Evolutionary conservation across 2,113 vertebrate species (phyloP), one percentile per base, ranked within the genome.

Genomic region (Melanotaenia duboulayi): DNA sequence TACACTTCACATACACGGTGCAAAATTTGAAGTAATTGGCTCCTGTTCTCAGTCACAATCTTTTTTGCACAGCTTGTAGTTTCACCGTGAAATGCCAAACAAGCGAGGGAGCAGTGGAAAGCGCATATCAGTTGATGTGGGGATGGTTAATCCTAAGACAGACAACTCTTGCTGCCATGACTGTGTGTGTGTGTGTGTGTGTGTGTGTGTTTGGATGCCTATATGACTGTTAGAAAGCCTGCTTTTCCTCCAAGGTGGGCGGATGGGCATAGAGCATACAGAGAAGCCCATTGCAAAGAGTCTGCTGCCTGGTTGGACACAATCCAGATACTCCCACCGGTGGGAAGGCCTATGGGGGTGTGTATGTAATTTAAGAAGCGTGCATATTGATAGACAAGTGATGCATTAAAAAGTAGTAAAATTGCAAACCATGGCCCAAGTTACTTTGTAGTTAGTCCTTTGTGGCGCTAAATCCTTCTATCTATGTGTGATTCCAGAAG

Each of bases 271-370:
- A 17, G 20, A 61, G 68, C 60, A 40, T 49, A 78, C 66, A 63
- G 63, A 60, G 65, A 78, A 68, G 57, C 69, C 71, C 24, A 46
- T 51, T 74, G 78, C 28, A 28, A 75, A 51, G 72, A 74, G 71
- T 57, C 74, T 83, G 81, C 85, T 75, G 83, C 76, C 67, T 68
- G 42, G 56, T 67, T 91, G 91, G 89, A 90, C 52, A 14, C 20
- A 44, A 66, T 91, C 90, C 91, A 92, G 66, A 73, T 62, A 73
- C 63, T 84, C 85, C 81, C 70, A 90, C 88, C 84, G 86, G 82
- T 42, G 50, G 40, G 48, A 71, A 73, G 49, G 73, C 82, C 88
- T 71, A 37, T 51, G 73, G 88, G 86, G 84, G 72, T 23, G 23
- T 62, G 74, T 76, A 54, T 72, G 87, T 90, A 89, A 90, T 91